These are phyloP conservation scores for Peribatodes rhomboidaria DNA, from an alignment of 2,888 invertebrate genomes.

Conservation along the genomic window DNA sequence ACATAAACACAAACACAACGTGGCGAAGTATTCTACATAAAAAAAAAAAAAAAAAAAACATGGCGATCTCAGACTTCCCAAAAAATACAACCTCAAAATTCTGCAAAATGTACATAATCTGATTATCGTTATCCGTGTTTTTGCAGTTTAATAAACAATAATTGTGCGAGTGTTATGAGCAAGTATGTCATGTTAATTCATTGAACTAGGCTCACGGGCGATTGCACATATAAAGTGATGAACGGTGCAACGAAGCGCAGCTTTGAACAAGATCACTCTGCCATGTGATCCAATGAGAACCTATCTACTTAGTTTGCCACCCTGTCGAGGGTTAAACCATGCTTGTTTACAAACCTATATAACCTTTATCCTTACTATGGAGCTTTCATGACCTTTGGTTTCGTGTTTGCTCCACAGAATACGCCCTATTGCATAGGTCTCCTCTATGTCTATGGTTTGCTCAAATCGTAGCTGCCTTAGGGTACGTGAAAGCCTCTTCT, in stretches of 20 bases:
- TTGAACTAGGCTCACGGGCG: slow-evolving; percentile 74
- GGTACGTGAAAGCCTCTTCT: slow-evolving; percentile 2
- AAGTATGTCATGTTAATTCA: slow-evolving; percentile 79
- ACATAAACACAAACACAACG: too few relatives aligned
- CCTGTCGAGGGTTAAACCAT: slow-evolving; percentile 53
- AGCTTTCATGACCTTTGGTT: slow-evolving; percentile 14
- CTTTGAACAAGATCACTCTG: slow-evolving; percentile 83
- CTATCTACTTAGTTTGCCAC: slow-evolving; percentile 64
- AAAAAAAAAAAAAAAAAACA: too few relatives aligned
- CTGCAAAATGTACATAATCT: background rate
- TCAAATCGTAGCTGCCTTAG: slow-evolving; percentile 15
- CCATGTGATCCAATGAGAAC: slow-evolving; percentile 78
- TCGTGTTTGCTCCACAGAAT: too few relatives aligned
- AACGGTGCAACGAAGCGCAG: slow-evolving; percentile 55
- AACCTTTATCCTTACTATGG: slow-evolving; percentile 25
- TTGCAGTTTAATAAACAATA: slow-evolving; percentile 45
- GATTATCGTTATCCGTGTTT: slow-evolving; percentile 4
- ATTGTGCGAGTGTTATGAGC: slow-evolving; percentile 67
- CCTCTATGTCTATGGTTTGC: too few relatives aligned
- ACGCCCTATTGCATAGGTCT: too few relatives aligned
- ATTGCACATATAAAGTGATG: slow-evolving; percentile 66
- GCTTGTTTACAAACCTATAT: slow-evolving; percentile 51
- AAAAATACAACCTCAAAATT: too few relatives aligned
- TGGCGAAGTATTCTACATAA: too few relatives aligned
- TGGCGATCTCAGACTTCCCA: too few relatives aligned